Conservation (phyloP, 2,113 vertebrate species). For the Notothenia rossii region DNA sequence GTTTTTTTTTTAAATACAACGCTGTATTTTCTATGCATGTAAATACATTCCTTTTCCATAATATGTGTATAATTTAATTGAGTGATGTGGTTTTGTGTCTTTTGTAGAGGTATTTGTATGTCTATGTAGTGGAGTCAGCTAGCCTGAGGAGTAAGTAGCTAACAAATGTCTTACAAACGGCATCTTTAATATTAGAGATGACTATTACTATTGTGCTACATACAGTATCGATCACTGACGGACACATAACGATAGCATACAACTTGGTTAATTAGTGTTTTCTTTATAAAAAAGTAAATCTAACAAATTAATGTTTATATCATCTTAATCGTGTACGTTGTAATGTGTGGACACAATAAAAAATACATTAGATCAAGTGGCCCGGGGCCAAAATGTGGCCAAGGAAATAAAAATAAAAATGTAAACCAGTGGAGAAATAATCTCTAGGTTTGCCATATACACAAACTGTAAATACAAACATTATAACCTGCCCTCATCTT, state of each 20-base stretch:
- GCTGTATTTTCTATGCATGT: slow-evolving; percentile 5
- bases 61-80: background rate
- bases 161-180: slow-evolving; percentile 58
- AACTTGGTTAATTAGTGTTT: slow-evolving; percentile 63
- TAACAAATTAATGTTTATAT: slow-evolving; percentile 64
- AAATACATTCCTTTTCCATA: background rate
- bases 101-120: background rate
- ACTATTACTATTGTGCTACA: slow-evolving; percentile 78
- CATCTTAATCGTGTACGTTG: slow-evolving; percentile 60
- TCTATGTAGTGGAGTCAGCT: background rate
- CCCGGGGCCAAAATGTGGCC: slow-evolving; percentile 31
- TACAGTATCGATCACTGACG: slow-evolving; percentile 73
- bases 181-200: slow-evolving; percentile 60
- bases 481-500: slow-evolving; percentile 59
- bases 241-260: slow-evolving; percentile 67
- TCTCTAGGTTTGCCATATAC: slow-evolving; percentile 47
- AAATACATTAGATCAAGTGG: slow-evolving; percentile 63
- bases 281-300: slow-evolving; percentile 75
- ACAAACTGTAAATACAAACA: slow-evolving; percentile 64
- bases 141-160: slow-evolving; percentile 3
- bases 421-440: slow-evolving; percentile 48
- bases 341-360: slow-evolving; percentile 68
- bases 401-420: slow-evolving; percentile 40
- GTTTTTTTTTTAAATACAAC: background rate
- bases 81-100: background rate